Base-by-base conservation (phyloP, 2,888 invertebrate species). In the Loripinus fragilis region DNA sequence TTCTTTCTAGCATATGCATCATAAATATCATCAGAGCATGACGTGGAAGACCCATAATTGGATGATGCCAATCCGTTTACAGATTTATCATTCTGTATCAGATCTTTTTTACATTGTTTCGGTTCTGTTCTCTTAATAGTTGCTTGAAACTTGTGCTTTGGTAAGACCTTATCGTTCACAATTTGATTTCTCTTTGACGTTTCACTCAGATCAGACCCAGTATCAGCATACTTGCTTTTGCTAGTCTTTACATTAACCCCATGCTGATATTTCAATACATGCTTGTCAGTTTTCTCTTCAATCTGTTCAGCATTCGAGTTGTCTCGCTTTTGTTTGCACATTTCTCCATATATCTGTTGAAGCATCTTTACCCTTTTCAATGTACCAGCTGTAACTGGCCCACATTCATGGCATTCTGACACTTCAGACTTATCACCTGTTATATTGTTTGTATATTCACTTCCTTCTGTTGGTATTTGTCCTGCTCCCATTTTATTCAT, bases 1-100 rank as follows among this genome's bases (percentile, higher is more conserved):
- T 33, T 42, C 48, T 74, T 83, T 30, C 83, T 76, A 38, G 84
- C 84, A 81, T 80, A 84, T 35, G 72, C 75, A 71, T 84, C 84
- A 79, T 81, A 84, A 48, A 81, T 79, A 52, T 84, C 84, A 41
- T 79, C 79, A 25, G 77, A 75, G 7, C 71, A 71, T n/a, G 84
- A 81, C 15, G 84, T 78, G 17, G 84, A 84, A 15, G 79, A 74
- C 0, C 84, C 84, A 81, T 64, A 84, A 42, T 75, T 73, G 12
- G 69, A 64, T 20, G 71, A 52, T 42, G 7, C 25, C 23, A 25
- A 17, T n/a, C 25, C n/a, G 23, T 17, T 3, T 45, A 17, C 7
- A 12, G 8, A 8, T 20, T 45, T 45, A 52, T 23, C 10, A 10
- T 8, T 52, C 3, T 23, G 5, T 20, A 23, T 52, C 1, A 8